These are phyloP conservation scores for Kradibia gibbosae DNA, from an alignment of 1,140 invertebrate species.

Conservation along the genomic window DNA sequence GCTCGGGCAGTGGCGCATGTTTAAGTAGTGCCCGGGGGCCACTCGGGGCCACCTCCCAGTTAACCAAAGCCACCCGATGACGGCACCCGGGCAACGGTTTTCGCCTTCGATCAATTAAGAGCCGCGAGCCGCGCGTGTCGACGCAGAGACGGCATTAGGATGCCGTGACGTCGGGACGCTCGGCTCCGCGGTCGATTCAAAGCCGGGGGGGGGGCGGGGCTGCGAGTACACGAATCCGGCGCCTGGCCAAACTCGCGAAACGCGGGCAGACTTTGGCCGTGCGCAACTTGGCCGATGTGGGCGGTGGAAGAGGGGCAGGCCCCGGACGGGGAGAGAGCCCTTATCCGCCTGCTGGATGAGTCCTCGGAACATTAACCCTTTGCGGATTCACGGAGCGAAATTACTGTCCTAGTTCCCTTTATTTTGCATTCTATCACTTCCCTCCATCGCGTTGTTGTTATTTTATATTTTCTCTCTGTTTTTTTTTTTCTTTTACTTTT, in stretches of 20 bases:
- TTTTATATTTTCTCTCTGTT: not conserved
- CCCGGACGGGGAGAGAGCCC: not conserved
- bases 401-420: conserved; percentile 14
- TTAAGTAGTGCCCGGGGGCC: too few species aligned
- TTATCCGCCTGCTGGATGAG: conserved; percentile 29
- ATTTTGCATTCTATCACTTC: not conserved
- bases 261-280: not conserved
- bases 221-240: conserved; percentile 21
- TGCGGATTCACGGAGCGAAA: conserved; percentile 17
- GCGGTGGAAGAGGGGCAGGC: too few species aligned
- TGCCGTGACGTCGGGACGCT: too few species aligned
- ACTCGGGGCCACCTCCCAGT: too few species aligned
- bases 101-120: conserved; percentile 1
- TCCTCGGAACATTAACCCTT: conserved; percentile 29
- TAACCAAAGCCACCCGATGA: not conserved
- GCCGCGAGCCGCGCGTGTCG: too few species aligned
- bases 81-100: not conserved
- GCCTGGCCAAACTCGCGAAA: conserved; percentile 28
- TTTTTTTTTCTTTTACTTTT: not conserved
- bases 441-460: too few species aligned
- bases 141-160: too few species aligned
- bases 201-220: too few species aligned
- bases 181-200: too few species aligned
- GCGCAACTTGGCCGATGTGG: too few species aligned
- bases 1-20: too few species aligned